These are phyloP conservation scores for Ornithoptera priamus DNA, from an alignment of 2,888 invertebrate species.

Conservation along the genomic window DNA sequence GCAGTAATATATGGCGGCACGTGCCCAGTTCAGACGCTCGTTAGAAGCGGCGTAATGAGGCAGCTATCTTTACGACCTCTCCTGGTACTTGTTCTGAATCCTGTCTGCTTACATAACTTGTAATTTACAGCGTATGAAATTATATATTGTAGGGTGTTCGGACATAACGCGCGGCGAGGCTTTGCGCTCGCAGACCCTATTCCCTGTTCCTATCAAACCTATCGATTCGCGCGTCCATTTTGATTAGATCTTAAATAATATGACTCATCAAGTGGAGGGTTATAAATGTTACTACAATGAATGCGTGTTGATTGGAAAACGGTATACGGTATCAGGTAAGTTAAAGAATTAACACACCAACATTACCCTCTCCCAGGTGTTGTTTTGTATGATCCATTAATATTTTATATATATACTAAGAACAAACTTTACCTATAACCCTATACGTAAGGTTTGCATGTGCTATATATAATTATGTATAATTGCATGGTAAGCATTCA, in stretches of 20 bases:
- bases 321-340: no score
- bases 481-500: no score
- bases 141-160: conserved; percentile 17
- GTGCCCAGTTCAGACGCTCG: conserved; percentile 54
- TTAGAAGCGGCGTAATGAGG: conserved; percentile 64
- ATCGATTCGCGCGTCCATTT: conserved; percentile 9
- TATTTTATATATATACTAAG: no score
- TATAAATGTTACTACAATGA: neutral
- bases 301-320: neutral
- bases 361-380: no score
- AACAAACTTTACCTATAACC: no score
- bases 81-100: conserved; percentile 48
- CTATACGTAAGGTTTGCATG: no score
- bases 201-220: conserved; percentile 11
- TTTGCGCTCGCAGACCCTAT: neutral
- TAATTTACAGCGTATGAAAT: conserved; percentile 29
- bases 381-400: no score
- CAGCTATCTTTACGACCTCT: conserved; percentile 61
- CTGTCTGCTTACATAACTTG: conserved; percentile 36
- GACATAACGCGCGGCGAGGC: conserved; percentile 5
- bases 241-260: conserved; percentile 20
- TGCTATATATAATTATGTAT: no score
- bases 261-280: conserved; percentile 3
- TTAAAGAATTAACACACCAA: no score
- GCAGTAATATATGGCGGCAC: conserved; percentile 42